Evolutionary conservation across 2,113 vertebrate species (phyloP).

Genomic region (Monarcha castaneiventris): DNA sequence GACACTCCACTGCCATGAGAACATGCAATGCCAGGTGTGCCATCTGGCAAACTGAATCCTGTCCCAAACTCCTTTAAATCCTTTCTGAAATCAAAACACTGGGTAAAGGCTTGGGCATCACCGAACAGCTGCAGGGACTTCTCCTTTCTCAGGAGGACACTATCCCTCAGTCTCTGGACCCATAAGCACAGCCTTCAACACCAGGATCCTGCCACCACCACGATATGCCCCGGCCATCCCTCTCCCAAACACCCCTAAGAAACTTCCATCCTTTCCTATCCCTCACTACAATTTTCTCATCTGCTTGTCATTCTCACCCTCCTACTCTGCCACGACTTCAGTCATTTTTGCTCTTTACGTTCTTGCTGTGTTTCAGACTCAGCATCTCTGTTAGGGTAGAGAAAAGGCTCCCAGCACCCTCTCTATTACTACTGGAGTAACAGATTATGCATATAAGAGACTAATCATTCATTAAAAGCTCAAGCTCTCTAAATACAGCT

Average conservation of each 20-base stretch:
- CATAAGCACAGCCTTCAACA: not conserved
- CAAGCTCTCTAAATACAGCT: not conserved
- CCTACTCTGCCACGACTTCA: not conserved
- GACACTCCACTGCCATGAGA: not conserved
- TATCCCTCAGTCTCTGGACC: fast-evolving
- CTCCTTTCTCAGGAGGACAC: not conserved
- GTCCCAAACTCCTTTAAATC: not conserved
- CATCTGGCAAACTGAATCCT: not conserved
- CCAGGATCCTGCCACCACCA: not conserved
- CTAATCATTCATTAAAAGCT: conserved; percentile 22
- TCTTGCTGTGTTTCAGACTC: not conserved
- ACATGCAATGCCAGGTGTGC: not conserved
- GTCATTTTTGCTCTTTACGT: not conserved
- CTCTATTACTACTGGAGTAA: not conserved
- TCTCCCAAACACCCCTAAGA: not conserved
- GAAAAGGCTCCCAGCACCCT: not conserved
- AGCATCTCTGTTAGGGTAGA: not conserved
- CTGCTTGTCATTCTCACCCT: not conserved
- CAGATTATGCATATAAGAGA: not conserved
- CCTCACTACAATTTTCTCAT: not conserved
- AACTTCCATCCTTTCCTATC: not conserved
- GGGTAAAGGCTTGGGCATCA: not conserved
- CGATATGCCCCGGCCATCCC: not conserved
- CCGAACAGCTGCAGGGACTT: not conserved
- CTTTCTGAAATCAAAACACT: not conserved